These are phyloP conservation scores for Aricia artaxerxes DNA, from an alignment of 2,888 invertebrate species.

Conservation along the genomic window DNA sequence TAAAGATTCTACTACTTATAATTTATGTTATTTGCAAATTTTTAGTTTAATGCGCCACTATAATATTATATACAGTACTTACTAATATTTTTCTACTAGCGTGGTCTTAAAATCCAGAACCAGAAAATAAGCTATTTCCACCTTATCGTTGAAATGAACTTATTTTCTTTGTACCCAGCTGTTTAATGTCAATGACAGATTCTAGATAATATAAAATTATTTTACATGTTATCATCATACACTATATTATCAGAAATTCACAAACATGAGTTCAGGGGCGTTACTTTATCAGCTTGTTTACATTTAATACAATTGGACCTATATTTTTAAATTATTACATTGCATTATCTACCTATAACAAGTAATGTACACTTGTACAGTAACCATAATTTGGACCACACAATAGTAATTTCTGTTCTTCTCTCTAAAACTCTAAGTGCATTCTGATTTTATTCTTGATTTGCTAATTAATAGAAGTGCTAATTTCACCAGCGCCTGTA, in stretches of 20 bases:
- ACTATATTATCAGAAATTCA: conserved; percentile 19
- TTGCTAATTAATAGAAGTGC: neutral
- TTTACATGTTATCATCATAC: neutral
- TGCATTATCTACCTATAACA: neutral
- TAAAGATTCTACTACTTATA: no score
- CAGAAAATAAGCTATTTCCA: no score
- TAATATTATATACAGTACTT: no score
- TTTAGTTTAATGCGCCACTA: no score
- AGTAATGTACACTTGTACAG: neutral
- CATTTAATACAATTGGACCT: neutral
- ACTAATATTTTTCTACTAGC: no score
- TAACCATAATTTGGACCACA: neutral
- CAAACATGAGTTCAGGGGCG: conserved; percentile 25
- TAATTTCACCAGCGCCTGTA: neutral
- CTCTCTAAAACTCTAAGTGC: neutral
- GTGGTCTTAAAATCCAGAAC: no score
- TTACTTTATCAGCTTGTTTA: conserved; percentile 17
- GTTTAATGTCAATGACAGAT: conserved; percentile 4
- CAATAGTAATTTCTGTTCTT: neutral
- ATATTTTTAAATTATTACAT: neutral
- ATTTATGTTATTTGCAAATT: no score
- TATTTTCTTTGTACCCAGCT: neutral
- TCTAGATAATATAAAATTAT: neutral
- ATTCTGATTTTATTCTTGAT: neutral
- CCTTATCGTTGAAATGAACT: no score